A percentile compares a stretch with the other conserved stretches of the same genome.
Conservation (phyloP, 2,888 invertebrate species). For the Drosophila fulvimacula region DNA sequence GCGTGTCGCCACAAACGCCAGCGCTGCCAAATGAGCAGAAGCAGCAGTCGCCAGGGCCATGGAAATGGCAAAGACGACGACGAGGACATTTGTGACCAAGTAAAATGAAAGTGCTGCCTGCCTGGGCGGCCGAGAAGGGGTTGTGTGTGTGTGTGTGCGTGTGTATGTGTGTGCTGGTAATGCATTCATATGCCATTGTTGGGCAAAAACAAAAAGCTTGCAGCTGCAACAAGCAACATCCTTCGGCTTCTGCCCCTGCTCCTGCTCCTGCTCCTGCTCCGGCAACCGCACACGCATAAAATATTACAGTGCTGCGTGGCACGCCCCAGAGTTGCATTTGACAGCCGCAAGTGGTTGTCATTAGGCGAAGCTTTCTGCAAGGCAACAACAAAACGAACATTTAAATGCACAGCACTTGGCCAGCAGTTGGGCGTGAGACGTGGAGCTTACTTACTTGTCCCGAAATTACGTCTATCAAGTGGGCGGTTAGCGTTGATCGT, state of each 20-base stretch:
- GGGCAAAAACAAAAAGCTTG: conserved; percentile 44
- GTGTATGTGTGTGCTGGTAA: conserved; percentile 44
- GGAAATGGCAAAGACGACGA: conserved; percentile 15
- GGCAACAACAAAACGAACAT: conserved; percentile 70
- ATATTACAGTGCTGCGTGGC: conserved; percentile 72
- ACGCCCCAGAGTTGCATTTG: conserved; percentile 73
- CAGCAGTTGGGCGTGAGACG: conserved; percentile 7
- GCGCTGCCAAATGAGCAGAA: conserved; percentile 51
- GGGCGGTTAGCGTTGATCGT: conserved; percentile 72
- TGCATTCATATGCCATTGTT: conserved; percentile 77
- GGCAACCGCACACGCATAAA: conserved; percentile 63
- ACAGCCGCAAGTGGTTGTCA: conserved; percentile 81
- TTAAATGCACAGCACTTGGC: conserved; percentile 71
- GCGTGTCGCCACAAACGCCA: conserved; percentile 4
- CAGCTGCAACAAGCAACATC: conserved; percentile 5
- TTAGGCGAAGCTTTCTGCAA: conserved; percentile 58
- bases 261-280: not conserved
- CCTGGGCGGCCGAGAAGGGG: conserved; percentile 8
- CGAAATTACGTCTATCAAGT: conserved; percentile 76
- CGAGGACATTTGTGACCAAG: conserved; percentile 62
- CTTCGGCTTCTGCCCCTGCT: not conserved
- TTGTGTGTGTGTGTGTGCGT: conserved; percentile 10
- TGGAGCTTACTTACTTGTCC: conserved; percentile 16
- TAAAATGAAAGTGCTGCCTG: conserved; percentile 47
- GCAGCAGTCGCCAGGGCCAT: conserved; percentile 31